A percentile compares a stretch with the other conserved stretches of the same genome.
phyloP scores from a whole-genome alignment of 2,888 invertebrate species.

The Hemistola chrysoprasaria region DNA sequence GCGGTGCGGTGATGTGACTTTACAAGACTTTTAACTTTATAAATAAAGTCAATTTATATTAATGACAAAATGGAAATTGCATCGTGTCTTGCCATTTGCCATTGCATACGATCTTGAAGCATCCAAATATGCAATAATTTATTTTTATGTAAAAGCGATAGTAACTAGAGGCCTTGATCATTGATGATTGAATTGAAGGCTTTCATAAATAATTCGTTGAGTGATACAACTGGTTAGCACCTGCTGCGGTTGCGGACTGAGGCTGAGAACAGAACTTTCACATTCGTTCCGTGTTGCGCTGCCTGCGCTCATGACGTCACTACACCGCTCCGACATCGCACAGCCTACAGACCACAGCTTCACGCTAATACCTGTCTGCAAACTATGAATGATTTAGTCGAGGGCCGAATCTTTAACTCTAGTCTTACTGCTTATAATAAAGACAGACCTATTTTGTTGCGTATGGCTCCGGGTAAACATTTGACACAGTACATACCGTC shows the following conservation, averaged over 20 bases:
- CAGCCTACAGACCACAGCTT: neutral
- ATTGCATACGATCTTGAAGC: too few relatives aligned
- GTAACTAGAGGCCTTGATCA: slow-evolving; percentile 24
- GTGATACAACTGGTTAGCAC: slow-evolving; percentile 63
- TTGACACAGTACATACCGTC: too few relatives aligned
- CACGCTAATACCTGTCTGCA: too few relatives aligned
- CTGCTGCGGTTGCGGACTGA: slow-evolving; percentile 57
- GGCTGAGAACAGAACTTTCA: slow-evolving; percentile 71
- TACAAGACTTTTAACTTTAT: slow-evolving; percentile 16
- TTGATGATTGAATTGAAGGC: slow-evolving; percentile 14
- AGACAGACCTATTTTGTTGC: too few relatives aligned
- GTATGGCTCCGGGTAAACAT: too few relatives aligned
- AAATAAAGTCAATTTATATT: slow-evolving; percentile 1
- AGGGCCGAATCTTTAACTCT: too few relatives aligned
- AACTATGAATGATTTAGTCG: too few relatives aligned
- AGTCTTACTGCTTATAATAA: too few relatives aligned
- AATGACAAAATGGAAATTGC: too few relatives aligned
- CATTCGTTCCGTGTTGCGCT: slow-evolving; percentile 73
- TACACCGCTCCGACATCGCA: slow-evolving; percentile 7
- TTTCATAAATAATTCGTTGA: slow-evolving; percentile 19
- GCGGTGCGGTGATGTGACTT: slow-evolving; percentile 40
- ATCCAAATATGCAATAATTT: slow-evolving; percentile 29
- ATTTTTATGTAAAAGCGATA: slow-evolving; percentile 26
- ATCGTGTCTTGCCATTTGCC: too few relatives aligned
- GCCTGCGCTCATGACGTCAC: slow-evolving; percentile 66